Evolutionary conservation across 2,888 invertebrate species (phyloP).

Genomic region (Molorchus minor): DNA sequence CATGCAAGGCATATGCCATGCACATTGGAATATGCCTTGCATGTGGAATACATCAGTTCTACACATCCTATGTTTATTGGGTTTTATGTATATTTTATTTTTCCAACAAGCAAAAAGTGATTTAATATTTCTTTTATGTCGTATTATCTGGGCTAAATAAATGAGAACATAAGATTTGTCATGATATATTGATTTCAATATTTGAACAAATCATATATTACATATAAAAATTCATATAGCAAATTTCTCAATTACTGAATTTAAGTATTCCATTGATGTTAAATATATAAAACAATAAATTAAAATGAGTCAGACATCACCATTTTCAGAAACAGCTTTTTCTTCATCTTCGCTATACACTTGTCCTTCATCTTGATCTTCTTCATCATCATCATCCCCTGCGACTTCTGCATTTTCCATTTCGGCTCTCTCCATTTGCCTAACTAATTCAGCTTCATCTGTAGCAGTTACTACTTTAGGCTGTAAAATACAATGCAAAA

Average conservation of each 20-base stretch:
- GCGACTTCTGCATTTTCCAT: conserved; percentile 94
- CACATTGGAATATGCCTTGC: too few relatives aligned
- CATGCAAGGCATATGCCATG: too few relatives aligned
- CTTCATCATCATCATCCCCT: conserved; percentile 87
- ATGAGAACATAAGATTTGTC: background rate
- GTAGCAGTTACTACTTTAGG: conserved; percentile 98
- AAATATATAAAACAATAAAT: background rate
- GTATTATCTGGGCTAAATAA: too few relatives aligned
- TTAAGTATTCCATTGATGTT: conserved; percentile 13
- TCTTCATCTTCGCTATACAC: conserved; percentile 47
- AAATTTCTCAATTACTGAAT: conserved; percentile 17
- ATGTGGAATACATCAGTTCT: too few relatives aligned
- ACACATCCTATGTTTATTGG: too few relatives aligned
- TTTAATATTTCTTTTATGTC: too few relatives aligned
- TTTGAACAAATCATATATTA: conserved; percentile 8
- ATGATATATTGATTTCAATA: conserved; percentile 7
- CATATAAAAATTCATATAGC: conserved; percentile 20
- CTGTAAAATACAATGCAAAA: too few relatives aligned
- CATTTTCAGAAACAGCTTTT: conserved; percentile 29
- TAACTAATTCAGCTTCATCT: conserved; percentile 94
- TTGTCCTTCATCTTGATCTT: conserved; percentile 67
- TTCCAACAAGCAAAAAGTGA: too few relatives aligned
- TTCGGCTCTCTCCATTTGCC: conserved; percentile 93
- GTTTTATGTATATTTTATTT: too few relatives aligned
- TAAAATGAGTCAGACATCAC: conserved; percentile 9